Evolutionary conservation across 2,113 vertebrate genomes (phyloP).

Genomic region (Nothoprocta pentlandii): DNA sequence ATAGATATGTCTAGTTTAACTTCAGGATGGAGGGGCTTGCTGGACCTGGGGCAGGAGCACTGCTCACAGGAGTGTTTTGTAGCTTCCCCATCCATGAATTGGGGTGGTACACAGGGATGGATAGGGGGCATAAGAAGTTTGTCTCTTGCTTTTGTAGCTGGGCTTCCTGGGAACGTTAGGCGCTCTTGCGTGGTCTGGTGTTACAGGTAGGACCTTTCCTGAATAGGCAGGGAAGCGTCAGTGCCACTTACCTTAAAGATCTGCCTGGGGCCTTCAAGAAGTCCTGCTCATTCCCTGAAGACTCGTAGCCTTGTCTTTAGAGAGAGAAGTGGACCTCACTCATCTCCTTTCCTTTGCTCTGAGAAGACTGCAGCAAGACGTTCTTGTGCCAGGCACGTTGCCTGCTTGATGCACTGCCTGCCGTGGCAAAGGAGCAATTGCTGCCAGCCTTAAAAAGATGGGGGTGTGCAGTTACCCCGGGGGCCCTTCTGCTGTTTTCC

Average conservation of each 20-base stretch:
- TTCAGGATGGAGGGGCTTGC: neutral
- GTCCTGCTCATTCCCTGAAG: neutral
- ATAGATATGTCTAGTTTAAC: neutral
- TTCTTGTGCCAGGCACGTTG: rapidly evolving
- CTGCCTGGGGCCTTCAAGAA: neutral
- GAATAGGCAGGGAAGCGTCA: neutral
- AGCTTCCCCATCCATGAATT: rapidly evolving
- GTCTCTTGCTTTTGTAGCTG: neutral
- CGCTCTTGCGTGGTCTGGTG: neutral
- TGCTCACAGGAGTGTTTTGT: neutral
- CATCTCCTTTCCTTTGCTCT: neutral
- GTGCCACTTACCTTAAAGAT: rapidly evolving
- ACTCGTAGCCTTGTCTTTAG: rapidly evolving
- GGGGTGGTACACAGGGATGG: neutral
- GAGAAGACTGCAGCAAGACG: neutral
- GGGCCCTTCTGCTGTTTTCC: neutral
- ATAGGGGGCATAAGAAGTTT: neutral
- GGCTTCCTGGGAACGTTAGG: neutral
- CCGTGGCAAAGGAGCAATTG: neutral
- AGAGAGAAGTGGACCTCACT: neutral
- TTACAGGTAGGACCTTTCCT: neutral
- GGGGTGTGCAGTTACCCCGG: neutral
- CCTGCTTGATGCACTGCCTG: rapidly evolving
- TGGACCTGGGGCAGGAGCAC: neutral
- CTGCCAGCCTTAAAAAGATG: neutral